Percentiles rank a stretch among this genome's conserved stretches.
These are phyloP conservation scores for Dromiciops gliroides DNA, from an alignment of 2,113 vertebrate species.

Conservation along the genomic window DNA sequence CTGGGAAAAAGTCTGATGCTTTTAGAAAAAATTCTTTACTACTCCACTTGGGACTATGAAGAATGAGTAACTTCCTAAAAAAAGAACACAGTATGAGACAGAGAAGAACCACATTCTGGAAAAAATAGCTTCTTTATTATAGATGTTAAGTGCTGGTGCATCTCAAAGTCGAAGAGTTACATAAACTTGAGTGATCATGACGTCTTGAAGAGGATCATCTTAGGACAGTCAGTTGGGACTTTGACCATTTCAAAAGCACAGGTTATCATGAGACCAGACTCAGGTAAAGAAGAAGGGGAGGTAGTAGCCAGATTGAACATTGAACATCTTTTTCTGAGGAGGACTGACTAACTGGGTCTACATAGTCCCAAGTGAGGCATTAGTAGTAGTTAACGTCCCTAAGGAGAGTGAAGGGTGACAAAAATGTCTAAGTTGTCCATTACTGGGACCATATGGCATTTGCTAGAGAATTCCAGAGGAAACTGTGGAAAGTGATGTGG, in stretches of 20 bases:
- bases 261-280: slow-evolving; percentile 10
- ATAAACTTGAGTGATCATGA: neutral
- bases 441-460: slow-evolving; percentile 76
- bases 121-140: neutral
- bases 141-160: neutral
- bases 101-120: neutral
- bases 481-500: slow-evolving; percentile 63
- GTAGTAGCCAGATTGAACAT: neutral
- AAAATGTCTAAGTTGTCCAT: slow-evolving; percentile 68
- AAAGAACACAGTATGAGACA: neutral
- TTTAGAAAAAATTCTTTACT: neutral
- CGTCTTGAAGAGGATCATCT: neutral
- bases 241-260: neutral
- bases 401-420: slow-evolving; percentile 70
- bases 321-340: neutral
- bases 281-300: neutral
- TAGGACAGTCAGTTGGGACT: neutral
- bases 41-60: neutral
- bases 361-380: slow-evolving; percentile 18
- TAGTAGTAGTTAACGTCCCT: slow-evolving; percentile 36
- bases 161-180: neutral
- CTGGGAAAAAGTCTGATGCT: neutral
- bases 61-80: neutral
- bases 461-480: slow-evolving; percentile 72
- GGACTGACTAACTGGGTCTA: too few relatives aligned